Conservation (phyloP, 2,888 invertebrate genomes). For the Dryocosmus kuriphilus region DNA sequence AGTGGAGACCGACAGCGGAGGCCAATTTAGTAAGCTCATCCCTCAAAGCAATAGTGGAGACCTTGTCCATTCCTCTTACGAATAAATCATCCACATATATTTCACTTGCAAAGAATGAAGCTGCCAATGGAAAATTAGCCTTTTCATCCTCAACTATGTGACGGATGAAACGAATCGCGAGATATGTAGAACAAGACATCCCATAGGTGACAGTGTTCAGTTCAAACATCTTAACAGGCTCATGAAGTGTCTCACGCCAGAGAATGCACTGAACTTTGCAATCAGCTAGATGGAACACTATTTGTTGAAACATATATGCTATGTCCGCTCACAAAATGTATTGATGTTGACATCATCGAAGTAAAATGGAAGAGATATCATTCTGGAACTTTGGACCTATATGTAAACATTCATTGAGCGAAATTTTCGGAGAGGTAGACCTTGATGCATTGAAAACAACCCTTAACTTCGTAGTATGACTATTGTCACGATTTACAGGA, state of each 20-base stretch:
- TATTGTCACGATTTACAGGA: too few relatives aligned
- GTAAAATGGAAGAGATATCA: too few relatives aligned
- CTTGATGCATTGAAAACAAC: neutral
- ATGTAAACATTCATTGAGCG: conserved; percentile 13
- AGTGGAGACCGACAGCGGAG: conserved; percentile 5
- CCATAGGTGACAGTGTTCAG: too few relatives aligned
- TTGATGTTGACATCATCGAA: too few relatives aligned
- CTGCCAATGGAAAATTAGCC: conserved; percentile 17
- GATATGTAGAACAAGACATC: neutral
- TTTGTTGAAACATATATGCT: too few relatives aligned
- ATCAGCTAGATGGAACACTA: too few relatives aligned
- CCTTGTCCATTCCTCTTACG: conserved; percentile 32
- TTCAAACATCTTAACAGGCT: too few relatives aligned
- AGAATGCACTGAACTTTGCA: too few relatives aligned
- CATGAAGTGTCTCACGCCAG: too few relatives aligned
- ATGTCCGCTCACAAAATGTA: too few relatives aligned
- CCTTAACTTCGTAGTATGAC: neutral
- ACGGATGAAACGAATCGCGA: conserved; percentile 26
- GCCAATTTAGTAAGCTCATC: conserved; percentile 41
- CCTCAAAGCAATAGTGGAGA: neutral
- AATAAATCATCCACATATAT: conserved; percentile 46
- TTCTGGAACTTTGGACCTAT: too few relatives aligned
- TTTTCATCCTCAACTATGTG: conserved; percentile 38
- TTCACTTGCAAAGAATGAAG: neutral
- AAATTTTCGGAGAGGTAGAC: conserved; percentile 6